Conservation (phyloP, 2,888 invertebrate species). For the Chaetogeoica ovagalla region DNA sequence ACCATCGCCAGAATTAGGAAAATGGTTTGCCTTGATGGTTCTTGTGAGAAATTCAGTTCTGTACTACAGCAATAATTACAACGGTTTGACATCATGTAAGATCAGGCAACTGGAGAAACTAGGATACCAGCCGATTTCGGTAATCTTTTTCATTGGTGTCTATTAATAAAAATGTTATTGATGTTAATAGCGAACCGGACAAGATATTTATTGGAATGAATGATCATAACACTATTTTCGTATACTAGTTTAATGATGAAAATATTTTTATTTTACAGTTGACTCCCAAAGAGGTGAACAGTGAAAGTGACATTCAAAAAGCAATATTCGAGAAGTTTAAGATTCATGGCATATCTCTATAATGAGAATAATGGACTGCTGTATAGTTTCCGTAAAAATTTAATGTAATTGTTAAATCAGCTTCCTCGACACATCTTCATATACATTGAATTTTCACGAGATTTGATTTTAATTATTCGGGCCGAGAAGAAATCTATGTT, state of each 20-base stretch:
- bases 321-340: neutral
- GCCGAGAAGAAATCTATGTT: no score
- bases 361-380: neutral
- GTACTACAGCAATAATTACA: constrained; percentile 7
- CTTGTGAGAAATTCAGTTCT: constrained; percentile 38
- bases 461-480: no score
- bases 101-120: constrained; percentile 41
- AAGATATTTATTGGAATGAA: no score
- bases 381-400: no score
- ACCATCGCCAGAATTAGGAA: constrained; percentile 43
- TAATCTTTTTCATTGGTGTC: neutral
- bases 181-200: no score
- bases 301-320: neutral
- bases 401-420: no score
- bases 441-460: no score
- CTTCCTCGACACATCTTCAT: no score
- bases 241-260: no score
- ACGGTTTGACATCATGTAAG: constrained; percentile 38
- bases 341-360: neutral
- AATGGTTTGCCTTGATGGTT: constrained; percentile 40
- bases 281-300: neutral
- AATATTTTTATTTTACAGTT: neutral
- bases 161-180: neutral
- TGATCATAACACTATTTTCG: no score
- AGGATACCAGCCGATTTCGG: constrained; percentile 45